Evolutionary conservation across 2,888 invertebrate genomes (phyloP), one percentile per base, ranked within the genome.

Genomic region (Ctena decussata): DNA sequence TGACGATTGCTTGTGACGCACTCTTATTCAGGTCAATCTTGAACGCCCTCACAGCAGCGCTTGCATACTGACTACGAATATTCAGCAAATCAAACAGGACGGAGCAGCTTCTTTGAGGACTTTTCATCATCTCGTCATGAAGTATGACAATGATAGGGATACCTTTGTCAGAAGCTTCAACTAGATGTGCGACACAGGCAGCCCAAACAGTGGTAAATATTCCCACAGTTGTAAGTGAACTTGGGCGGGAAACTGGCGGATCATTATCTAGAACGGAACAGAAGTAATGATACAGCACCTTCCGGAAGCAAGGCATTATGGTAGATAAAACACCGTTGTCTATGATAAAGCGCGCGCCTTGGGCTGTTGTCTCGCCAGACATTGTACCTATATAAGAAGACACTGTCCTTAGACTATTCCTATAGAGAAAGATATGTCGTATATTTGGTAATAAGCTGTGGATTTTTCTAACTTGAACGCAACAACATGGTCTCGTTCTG

Each of bases 61-160:
- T 84, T 3, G 93, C 88, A 77, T 93, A 90, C 77, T 94, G 93
- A n/a, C 89, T 74, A 21, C 93, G 88, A 24, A 94, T 92, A 72
- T 92, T 91, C 53, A 94, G 78, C 18, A 88, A 78, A 69, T 93
- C 91, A 70, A 94, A 93, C 44, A 94, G 85, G 21, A 91, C 89
- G 15, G 89, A 86, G 65, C 92, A 91, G 11, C 91, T 92, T 21
- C 91, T 82, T n/a, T 89, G 85, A 0, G 94, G 93, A 77, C 91
- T 92, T 74, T 92, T 92, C 91, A 94, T 93, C 79, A 94, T 79
- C 73, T 94, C 94, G 78, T 94, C 94, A 75, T 92, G 93, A n/a
- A 93, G 86, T n/a, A 94, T 84, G 8, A 93, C 86, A 11, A 93
- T 89, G 15, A 94, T 77, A 11, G 92, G 92, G 24, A 93, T 89